Percentiles rank a stretch among this genome's conserved stretches.
Conservation (phyloP, 35 echinoderm and acorn worm genomes). For the Nesometra sesokonis region DNA sequence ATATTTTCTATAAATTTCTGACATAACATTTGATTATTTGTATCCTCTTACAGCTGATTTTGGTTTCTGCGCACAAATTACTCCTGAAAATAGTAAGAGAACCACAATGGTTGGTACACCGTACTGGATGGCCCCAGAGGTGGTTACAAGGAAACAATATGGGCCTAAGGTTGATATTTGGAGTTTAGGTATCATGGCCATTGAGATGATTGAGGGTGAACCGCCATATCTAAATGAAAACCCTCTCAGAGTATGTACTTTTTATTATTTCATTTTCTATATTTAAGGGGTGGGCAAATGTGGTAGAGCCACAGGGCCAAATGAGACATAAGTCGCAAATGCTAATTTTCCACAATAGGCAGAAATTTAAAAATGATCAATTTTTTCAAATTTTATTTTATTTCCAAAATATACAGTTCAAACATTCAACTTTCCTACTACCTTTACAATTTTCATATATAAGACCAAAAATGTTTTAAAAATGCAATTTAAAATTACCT, state of each 20-base stretch:
- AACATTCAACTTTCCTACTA: too few species aligned
- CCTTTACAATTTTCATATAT: too few species aligned
- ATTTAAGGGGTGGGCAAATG: too few species aligned
- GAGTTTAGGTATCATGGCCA: slow-evolving; percentile 97
- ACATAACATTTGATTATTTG: neutral
- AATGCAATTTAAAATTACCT: too few species aligned
- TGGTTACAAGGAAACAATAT: slow-evolving; percentile 94
- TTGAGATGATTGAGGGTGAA: slow-evolving; percentile 99
- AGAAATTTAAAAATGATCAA: too few species aligned
- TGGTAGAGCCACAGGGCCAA: too few species aligned
- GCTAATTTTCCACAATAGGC: too few species aligned
- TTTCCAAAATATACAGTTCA: too few species aligned
- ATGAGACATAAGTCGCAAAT: too few species aligned
- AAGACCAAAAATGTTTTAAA: too few species aligned
- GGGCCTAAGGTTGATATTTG: slow-evolving; percentile 97
- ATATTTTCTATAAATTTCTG: too few species aligned
- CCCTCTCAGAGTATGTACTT: slow-evolving; percentile 69
- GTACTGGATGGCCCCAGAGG: slow-evolving; percentile 99
- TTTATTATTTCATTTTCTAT: neutral
- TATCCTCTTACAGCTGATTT: slow-evolving; percentile 72
- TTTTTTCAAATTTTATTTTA: too few species aligned
- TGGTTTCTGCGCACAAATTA: slow-evolving; percentile 97
- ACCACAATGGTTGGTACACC: slow-evolving; percentile 98
- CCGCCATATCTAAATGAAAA: slow-evolving; percentile 97
- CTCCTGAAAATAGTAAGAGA: slow-evolving; percentile 82